Evolutionary conservation across 2,113 vertebrate species (phyloP), one percentile per base, ranked within the genome.

Genomic region (Gopherus evgoodei): DNA sequence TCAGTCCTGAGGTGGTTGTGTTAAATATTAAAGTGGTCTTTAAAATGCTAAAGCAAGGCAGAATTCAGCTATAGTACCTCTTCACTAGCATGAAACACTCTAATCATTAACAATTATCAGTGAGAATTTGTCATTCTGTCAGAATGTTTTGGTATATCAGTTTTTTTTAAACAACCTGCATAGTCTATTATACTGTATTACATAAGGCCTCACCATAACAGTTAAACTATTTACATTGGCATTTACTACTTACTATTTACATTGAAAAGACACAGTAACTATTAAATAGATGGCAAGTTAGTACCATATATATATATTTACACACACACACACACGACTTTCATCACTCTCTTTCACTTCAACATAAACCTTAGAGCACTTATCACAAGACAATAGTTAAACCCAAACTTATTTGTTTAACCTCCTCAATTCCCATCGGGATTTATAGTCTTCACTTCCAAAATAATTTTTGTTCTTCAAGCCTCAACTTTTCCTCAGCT

Each of bases 331-430:
- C 57, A 59, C 11, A 59, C 11, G 31, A 83, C 16, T 56, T 82
- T 72, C 10, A 86, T 49, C 69, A 80, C 84, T 19, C 25, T 14
- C 84, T 92, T 49, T 88, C 42, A 69, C n/a, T 80, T 44, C 72
- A 94, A 56, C 50, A 90, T 90, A n/a, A 91, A 93, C 21, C 49
- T 91, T 88, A 94, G 17, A 76, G 0, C 2, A 53, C 4, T 7
- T 81, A 87, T 38, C 59, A 92, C 57, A 93, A 95, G 91, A 93
- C 82, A 88, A 96, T 94, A 96, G 62, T 94, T 94, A 95, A 95
- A 95, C 0, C 4, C 52, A 94, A 89, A 90, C 24, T 96, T 93
- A 94, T 94, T 96, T 97, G 93, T 94, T 97, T 95, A 96, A 96
- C 76, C 91, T 96, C 42, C 65, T 90, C 75, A 1, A 0, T 42